These are phyloP conservation scores for Danaus chrysippus DNA, from an alignment of 2,888 invertebrate genomes.

Conservation along the genomic window DNA sequence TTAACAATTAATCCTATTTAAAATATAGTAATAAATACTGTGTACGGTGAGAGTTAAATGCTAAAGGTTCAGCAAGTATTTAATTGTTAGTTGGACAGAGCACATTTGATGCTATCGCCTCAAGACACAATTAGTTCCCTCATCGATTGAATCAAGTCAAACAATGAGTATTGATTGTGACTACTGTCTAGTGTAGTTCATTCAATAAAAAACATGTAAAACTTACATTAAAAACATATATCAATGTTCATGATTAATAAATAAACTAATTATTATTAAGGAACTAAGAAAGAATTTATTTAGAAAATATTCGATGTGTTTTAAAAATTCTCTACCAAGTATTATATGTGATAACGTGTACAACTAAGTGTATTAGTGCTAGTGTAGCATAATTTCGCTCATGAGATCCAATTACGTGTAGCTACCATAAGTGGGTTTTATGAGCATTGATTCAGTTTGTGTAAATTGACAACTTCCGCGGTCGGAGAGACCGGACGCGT, in stretches of 20 bases:
- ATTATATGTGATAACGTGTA: too few relatives aligned
- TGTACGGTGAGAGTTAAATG: too few relatives aligned
- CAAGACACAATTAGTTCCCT: slow-evolving; percentile 69
- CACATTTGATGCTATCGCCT: slow-evolving; percentile 45
- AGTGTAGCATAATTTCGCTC: slow-evolving; percentile 20
- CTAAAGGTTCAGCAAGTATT: too few relatives aligned
- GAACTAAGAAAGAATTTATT: too few relatives aligned
- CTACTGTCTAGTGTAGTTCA: slow-evolving; percentile 12
- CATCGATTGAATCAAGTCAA: slow-evolving; percentile 61
- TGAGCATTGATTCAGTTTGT: slow-evolving; percentile 53
- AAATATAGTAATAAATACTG: too few relatives aligned
- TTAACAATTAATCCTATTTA: too few relatives aligned
- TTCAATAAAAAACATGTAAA: neutral
- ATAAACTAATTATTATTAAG: too few relatives aligned
- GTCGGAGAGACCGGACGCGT: slow-evolving; percentile 44
- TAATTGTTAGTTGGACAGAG: slow-evolving; percentile 51
- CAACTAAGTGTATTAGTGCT: slow-evolving; percentile 9
- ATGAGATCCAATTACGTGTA: slow-evolving; percentile 36
- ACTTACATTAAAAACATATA: too few relatives aligned
- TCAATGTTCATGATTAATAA: too few relatives aligned
- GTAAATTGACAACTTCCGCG: slow-evolving; percentile 62
- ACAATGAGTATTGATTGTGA: slow-evolving; percentile 44
- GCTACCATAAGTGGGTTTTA: slow-evolving; percentile 34
- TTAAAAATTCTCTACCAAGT: too few relatives aligned
- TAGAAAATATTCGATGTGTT: too few relatives aligned